Evolutionary conservation across 2,113 vertebrate genomes (phyloP).

Genomic region (Pterocles orientalis): DNA sequence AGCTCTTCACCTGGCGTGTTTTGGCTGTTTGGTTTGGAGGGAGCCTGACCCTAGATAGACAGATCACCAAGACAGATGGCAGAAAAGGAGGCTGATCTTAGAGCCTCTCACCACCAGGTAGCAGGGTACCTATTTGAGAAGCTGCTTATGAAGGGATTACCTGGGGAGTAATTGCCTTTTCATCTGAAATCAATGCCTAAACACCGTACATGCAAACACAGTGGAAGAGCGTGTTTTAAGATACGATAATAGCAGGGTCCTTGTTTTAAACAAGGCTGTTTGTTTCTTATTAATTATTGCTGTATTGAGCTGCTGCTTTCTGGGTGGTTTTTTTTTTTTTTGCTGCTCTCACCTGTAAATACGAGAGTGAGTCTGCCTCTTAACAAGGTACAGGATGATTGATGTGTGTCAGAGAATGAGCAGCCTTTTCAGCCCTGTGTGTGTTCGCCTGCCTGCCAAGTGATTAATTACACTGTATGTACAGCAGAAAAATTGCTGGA

Average conservation of each 20-base stretch:
- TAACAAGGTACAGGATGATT: background rate
- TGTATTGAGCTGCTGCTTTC: background rate
- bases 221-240: background rate
- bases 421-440: slow-evolving; percentile 22
- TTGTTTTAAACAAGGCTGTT: background rate
- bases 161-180: background rate
- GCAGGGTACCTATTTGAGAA: background rate
- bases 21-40: background rate
- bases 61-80: background rate
- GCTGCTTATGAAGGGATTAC: background rate
- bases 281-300: background rate
- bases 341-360: background rate
- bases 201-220: background rate
- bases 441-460: slow-evolving; percentile 57
- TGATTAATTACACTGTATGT: slow-evolving; percentile 61
- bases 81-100: background rate
- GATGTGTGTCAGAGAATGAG: background rate
- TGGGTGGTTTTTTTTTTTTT: background rate
- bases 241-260: background rate
- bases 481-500: slow-evolving; percentile 49
- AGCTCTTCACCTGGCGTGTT: background rate
- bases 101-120: background rate
- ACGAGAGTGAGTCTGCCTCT: background rate
- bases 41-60: background rate
- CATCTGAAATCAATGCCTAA: background rate